Evolutionary conservation across 2,113 vertebrate genomes (phyloP).

Genomic region (Raja brachyura): DNA sequence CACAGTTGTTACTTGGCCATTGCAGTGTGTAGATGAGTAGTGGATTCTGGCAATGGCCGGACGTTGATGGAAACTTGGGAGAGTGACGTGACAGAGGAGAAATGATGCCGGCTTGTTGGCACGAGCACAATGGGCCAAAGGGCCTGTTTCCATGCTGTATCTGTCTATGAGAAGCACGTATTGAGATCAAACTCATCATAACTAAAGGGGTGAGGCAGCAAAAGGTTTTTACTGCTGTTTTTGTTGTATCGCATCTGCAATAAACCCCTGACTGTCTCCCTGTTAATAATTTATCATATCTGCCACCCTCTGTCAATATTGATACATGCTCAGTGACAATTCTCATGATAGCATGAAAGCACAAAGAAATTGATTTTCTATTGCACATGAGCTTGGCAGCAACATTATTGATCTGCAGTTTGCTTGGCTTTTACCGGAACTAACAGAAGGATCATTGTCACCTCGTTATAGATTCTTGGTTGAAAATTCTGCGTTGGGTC

Average conservation of each 20-base stretch:
- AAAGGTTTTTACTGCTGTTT: neutral
- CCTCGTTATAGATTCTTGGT: neutral
- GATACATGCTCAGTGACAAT: neutral
- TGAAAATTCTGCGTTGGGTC: neutral
- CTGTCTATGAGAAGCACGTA: too few relatives aligned
- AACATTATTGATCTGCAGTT: neutral
- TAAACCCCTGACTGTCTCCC: neutral
- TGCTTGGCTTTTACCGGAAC: neutral
- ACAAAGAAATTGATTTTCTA: neutral
- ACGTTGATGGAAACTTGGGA: too few relatives aligned
- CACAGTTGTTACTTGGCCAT: too few relatives aligned
- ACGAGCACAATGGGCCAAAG: too few relatives aligned
- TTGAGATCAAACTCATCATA: too few relatives aligned
- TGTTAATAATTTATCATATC: neutral
- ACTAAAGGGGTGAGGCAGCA: neutral
- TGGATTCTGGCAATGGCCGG: too few relatives aligned
- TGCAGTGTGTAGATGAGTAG: too few relatives aligned
- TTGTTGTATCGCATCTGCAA: neutral
- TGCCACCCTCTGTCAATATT: conserved; percentile 14
- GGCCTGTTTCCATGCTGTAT: too few relatives aligned
- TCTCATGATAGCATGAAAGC: neutral
- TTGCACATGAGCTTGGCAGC: neutral
- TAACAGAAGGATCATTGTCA: neutral
- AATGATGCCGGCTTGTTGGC: too few relatives aligned
- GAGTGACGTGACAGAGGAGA: too few relatives aligned